phyloP scores from a whole-genome alignment of 2,888 invertebrate genomes.

The Ochropleura plecta region DNA sequence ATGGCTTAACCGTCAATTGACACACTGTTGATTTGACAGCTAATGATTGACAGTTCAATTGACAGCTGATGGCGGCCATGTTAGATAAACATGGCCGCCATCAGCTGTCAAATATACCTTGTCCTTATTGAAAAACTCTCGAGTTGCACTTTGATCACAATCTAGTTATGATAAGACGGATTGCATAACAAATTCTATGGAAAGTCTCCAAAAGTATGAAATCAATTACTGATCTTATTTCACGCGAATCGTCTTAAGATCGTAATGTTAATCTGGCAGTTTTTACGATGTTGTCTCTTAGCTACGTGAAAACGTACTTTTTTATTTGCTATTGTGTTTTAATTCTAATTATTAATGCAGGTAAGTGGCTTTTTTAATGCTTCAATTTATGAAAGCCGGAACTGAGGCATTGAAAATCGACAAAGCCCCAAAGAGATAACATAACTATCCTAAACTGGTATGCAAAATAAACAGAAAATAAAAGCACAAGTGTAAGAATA shows the following conservation, averaged over 20 bases:
- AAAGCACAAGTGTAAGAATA: neutral
- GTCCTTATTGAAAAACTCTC: too few relatives aligned
- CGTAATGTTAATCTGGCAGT: neutral
- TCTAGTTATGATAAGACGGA: conserved; percentile 49
- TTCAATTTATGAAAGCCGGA: neutral
- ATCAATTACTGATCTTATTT: conserved; percentile 66
- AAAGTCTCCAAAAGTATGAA: conserved; percentile 41
- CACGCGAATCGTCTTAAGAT: conserved; percentile 14
- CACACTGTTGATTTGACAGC: too few relatives aligned
- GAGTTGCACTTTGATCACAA: neutral
- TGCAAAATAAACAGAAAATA: too few relatives aligned
- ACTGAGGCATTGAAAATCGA: neutral
- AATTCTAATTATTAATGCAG: conserved; percentile 32
- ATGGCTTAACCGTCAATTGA: too few relatives aligned
- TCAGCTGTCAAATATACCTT: too few relatives aligned
- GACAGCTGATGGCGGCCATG: too few relatives aligned
- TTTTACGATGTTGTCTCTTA: conserved; percentile 42
- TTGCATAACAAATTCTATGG: conserved; percentile 35
- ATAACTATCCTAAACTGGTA: neutral
- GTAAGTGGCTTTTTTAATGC: conserved; percentile 30
- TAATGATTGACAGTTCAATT: too few relatives aligned
- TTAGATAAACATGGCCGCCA: too few relatives aligned
- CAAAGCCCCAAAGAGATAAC: neutral
- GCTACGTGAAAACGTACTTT: conserved; percentile 15
- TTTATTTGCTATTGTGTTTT: conserved; percentile 36